These are phyloP conservation scores for Pheosia gnoma DNA, from an alignment of 2,888 invertebrate species.

Conservation along the genomic window DNA sequence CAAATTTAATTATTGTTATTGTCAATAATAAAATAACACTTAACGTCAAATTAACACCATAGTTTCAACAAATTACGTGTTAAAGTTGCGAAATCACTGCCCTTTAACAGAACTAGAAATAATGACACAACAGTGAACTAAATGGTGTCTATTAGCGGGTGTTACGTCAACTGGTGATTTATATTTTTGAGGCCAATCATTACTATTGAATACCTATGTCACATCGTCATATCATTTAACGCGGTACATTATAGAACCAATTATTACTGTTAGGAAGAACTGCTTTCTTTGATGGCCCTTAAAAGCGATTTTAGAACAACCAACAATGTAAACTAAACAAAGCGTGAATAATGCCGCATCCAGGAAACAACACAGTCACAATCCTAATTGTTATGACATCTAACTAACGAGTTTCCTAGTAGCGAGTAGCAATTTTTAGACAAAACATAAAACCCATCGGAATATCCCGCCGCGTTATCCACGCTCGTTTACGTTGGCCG, in stretches of 20 bases:
- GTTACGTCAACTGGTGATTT: slow-evolving; percentile 48
- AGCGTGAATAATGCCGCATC: neutral
- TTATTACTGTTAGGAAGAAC: neutral
- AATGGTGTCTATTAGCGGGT: slow-evolving; percentile 25
- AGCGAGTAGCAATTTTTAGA: slow-evolving; percentile 34
- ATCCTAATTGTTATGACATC: slow-evolving; percentile 19
- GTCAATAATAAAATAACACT: neutral
- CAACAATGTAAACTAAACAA: neutral
- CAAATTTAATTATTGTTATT: neutral
- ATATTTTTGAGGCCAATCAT: slow-evolving; percentile 39
- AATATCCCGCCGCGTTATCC: slow-evolving; percentile 57
- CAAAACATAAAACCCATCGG: slow-evolving; percentile 64
- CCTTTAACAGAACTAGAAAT: neutral
- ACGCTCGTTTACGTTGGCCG: slow-evolving; percentile 54
- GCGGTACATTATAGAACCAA: slow-evolving; percentile 1
- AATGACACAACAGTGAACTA: slow-evolving; percentile 9
- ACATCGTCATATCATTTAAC: neutral
- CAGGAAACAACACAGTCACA: slow-evolving; percentile 14
- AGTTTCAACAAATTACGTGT: neutral
- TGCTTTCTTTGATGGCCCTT: too few relatives aligned
- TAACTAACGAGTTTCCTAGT: slow-evolving; percentile 43
- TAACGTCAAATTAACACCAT: neutral
- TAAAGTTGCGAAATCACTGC: neutral
- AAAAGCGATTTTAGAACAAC: too few relatives aligned
- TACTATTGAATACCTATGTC: slow-evolving; percentile 2